A percentile compares a stretch with the other conserved stretches of the same genome.
These are phyloP conservation scores for Agrotis clavis DNA, from an alignment of 2,888 invertebrate genomes.

Conservation along the genomic window DNA sequence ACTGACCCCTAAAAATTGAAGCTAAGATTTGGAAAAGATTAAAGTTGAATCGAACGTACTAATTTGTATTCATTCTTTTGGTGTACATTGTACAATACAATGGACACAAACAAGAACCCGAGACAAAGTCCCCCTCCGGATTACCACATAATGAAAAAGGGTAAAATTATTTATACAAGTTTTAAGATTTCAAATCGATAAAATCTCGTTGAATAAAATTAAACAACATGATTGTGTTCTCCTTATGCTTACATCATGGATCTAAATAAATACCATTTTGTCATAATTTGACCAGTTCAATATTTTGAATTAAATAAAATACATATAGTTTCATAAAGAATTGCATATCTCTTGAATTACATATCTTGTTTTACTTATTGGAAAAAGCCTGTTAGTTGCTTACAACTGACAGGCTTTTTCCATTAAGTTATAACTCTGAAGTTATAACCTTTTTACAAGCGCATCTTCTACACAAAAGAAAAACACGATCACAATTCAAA, in stretches of 20 bases:
- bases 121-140: background rate
- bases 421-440: background rate
- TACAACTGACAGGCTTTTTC: no score
- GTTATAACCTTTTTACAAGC: background rate
- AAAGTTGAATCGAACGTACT: constrained; percentile 6
- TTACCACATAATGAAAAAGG: background rate
- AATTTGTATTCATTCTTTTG: constrained; percentile 32
- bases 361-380: no score
- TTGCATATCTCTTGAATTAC: no score
- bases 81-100: constrained; percentile 9
- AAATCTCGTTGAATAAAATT: background rate
- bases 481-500: background rate
- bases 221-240: background rate
- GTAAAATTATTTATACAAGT: background rate
- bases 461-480: background rate
- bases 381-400: background rate
- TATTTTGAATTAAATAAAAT: background rate
- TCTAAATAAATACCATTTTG: background rate
- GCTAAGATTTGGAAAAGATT: constrained; percentile 26
- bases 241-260: no score
- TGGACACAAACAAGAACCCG: background rate
- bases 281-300: background rate
- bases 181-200: background rate
- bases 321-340: no score
- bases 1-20: constrained; percentile 9